These are phyloP conservation scores for Elephas maximus DNA, from an alignment of 2,113 vertebrate genomes.

Conservation along the genomic window DNA sequence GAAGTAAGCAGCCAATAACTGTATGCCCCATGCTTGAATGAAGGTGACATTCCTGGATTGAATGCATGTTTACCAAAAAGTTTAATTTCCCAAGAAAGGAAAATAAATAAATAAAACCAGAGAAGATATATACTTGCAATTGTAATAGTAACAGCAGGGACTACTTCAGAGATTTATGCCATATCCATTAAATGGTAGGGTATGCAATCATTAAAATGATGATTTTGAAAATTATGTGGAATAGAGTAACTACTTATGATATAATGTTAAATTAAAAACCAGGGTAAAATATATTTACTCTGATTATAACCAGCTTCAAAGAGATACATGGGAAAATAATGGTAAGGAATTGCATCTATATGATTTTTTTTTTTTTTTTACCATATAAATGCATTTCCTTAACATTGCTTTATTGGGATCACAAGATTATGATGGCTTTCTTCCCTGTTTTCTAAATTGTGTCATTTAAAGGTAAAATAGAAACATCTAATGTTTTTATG, in stretches of 20 bases:
- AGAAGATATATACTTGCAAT: background rate
- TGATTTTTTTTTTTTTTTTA: background rate
- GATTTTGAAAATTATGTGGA: background rate
- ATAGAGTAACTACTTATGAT: constrained; percentile 11
- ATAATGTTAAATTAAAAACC: constrained; percentile 51
- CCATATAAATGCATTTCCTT: background rate
- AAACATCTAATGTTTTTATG: background rate
- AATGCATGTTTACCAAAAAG: background rate
- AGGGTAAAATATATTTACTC: constrained; percentile 5
- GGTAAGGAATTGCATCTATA: background rate
- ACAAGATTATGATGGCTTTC: background rate
- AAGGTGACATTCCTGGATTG: background rate
- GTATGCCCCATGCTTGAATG: background rate
- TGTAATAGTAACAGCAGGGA: background rate
- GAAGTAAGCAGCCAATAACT: background rate
- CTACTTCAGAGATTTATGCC: constrained; percentile 3
- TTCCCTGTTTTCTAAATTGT: background rate
- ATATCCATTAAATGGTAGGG: constrained; percentile 18
- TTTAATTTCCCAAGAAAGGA: constrained; percentile 36
- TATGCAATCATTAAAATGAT: constrained; percentile 11
- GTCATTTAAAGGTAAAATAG: background rate
- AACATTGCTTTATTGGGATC: background rate
- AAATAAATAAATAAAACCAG: background rate
- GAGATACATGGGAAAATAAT: background rate
- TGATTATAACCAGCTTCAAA: constrained; percentile 6